Base-by-base conservation (phyloP, 2,888 invertebrate species). In the Drosophila kanekoi region DNA sequence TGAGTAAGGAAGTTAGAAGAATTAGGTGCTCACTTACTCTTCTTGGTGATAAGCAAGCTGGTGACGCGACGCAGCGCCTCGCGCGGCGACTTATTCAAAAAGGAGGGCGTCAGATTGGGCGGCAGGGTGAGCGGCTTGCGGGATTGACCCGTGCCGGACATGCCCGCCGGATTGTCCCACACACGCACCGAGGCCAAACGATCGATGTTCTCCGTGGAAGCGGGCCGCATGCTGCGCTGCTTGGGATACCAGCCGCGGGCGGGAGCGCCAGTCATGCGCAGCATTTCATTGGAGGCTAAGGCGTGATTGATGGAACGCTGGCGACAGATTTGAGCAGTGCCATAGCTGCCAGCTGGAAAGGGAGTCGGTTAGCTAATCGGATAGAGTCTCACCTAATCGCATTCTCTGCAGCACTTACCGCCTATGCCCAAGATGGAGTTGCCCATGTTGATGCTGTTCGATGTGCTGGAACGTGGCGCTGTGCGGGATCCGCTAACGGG, bases 31-130 rank as follows among this genome's bases (percentile, higher is more conserved):
- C 5, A 63, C 73, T 61, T 74, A 96, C 96, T 96, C 94, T 96
- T 96, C 92, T 96, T 94, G 51, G 91, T 91, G 93, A 97, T 97
- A 92, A 97, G 95, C 93, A 97, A 95, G 94, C 97, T 97, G 92
- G 97, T 97, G 90, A 97, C 97, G 92, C 97, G 95, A 90, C 97
- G 94, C 81, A 97, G 94, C 68, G 97, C 97, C 93, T 97, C 97
- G 89, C 97, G 94, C 49, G 97, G 96, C 78, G 97, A 97, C 93
- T 96, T 96, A 92, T 97, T 96, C 94, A 97, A 96, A 94, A 97
- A 97, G 93, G 97, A 97, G 87, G 97, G 97, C 77, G 97, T 96
- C 90, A 97, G 93, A 93, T 97, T 97, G 66, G 97, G 97, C 58
- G 97, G 97, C 89, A 97, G 93, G n/a, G 97, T 97, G 77, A 96